Evolutionary conservation across 1,140 invertebrate species (phyloP), one percentile per base, ranked within the genome.

Genomic region (Drosophila saltans): DNA sequence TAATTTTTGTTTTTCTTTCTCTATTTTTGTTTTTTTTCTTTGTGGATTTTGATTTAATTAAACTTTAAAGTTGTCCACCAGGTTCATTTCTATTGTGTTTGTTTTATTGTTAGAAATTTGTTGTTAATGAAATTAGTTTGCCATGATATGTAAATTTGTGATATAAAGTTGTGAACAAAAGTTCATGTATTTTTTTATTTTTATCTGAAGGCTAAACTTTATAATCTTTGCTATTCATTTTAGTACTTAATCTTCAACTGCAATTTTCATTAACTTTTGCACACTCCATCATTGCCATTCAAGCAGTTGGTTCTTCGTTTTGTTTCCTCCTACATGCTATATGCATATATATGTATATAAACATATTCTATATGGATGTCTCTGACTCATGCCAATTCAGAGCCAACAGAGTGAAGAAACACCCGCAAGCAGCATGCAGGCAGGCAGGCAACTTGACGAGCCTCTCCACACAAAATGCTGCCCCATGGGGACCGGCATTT

Each of bases 401-500:
- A 10, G 7, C 16, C n/a, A 40, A 59, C 33, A 59, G 36, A 59
- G 39, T 21, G 36, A 55, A n/a, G 24, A 56, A 60, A 59, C 61
- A 63, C 61, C 61, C 61, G 61, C 61, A 59, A 59, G 57, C 57
- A 24, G 3, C 57, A 21, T 30, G n/a, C 45, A 48, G 16, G 56
- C 30, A 58, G 33, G 16, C 21, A 52, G 24, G 57, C 33, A 59
- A 59, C 57, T 59, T 63, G 61, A 63, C 61, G 61, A 63, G 40
- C 61, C 24, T 63, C 60, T 40, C 6, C 24, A 59, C 39, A 55
- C 58, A 48, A 75, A 69, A 75, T 39, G 39, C 66, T 75, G 69
- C 74, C 74, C 74, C 74, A 70, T 70, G 74, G 74, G 57, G 73
- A 75, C 76, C 73, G 60, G 55, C 74, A 77, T 60, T 77, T 77